These are phyloP conservation scores for Drosophila bipectinata DNA, from an alignment of 1,140 invertebrate genomes.

Conservation along the genomic window DNA sequence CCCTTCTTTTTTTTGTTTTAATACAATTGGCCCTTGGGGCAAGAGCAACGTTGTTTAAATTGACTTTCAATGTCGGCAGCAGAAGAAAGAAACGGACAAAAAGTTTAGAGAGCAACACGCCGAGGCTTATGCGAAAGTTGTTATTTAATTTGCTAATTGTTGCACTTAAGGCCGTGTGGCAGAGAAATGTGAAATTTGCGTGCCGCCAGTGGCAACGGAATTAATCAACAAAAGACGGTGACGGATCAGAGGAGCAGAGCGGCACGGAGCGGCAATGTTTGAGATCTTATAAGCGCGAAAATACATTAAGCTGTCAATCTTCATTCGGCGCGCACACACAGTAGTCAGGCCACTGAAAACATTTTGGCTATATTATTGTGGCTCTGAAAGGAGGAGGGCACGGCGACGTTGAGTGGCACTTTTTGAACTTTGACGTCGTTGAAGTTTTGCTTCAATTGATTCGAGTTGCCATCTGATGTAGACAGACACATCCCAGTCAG, in stretches of 20 bases:
- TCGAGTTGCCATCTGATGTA: slow-evolving; percentile 50
- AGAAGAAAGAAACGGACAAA: slow-evolving; percentile 12
- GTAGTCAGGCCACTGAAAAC: slow-evolving; percentile 55
- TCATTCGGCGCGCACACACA: slow-evolving; percentile 47
- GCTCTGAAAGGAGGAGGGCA: slow-evolving; percentile 2
- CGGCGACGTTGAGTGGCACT: slow-evolving; percentile 66
- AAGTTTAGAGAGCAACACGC: slow-evolving; percentile 19
- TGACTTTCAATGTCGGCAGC: slow-evolving; percentile 65
- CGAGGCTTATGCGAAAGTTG: slow-evolving; percentile 48
- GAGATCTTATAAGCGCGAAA: slow-evolving; percentile 54
- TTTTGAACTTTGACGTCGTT: slow-evolving; percentile 75
- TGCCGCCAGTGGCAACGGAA: slow-evolving; percentile 55
- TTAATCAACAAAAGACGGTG: slow-evolving; percentile 58
- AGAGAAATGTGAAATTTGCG: slow-evolving; percentile 62
- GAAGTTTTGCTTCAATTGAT: slow-evolving; percentile 73
- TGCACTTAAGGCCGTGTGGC: slow-evolving; percentile 58
- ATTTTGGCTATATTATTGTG: slow-evolving; percentile 64
- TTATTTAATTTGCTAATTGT: slow-evolving; percentile 78
- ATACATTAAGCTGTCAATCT: slow-evolving; percentile 82
- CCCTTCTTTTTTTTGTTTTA: not conserved
- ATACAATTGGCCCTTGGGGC: slow-evolving; percentile 38
- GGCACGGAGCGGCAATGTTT: slow-evolving; percentile 19
- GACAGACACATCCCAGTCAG: slow-evolving; percentile 38
- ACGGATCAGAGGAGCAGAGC: slow-evolving; percentile 9
- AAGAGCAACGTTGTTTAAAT: slow-evolving; percentile 42